Base-by-base conservation (phyloP, 1,140 invertebrate genomes). In the Marisa cornuarietis region DNA sequence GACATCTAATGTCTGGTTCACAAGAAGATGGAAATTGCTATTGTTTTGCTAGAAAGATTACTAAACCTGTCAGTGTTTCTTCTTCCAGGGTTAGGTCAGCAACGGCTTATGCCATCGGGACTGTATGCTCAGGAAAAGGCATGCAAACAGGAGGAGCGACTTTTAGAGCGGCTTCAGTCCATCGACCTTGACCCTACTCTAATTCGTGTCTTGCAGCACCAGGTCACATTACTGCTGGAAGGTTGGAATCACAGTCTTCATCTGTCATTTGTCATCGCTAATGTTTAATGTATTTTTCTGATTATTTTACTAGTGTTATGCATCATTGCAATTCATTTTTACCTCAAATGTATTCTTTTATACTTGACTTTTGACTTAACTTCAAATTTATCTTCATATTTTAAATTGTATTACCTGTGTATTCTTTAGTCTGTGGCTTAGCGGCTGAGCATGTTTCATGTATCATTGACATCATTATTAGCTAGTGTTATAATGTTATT, bases 111-210 rank as follows among this genome's bases (percentile, higher is more conserved):
- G 93, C 95, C 95, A 2, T 92, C 93, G 51, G 95, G 95, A 18
- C 89, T 95, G 7, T 96, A 96, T 90, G 94, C 95, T 73, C 95
- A 96, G 90, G 94, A 95, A 83, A 95, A 95, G 86, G 93, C 93
- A 0, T 94, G 93, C 83, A 94, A 94, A 83, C 94, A 96, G 90
- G 95, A 96, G 91, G 95, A 96, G 85, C 92, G 94, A 65, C 91
- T 96, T 73, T 95, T 96, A 77, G 92, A 92, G 22, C 94, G 94
- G 85, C 91, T 96, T 61, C 94, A 95, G 87, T 94, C 95, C 82
- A 93, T 96, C 79, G 94, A 95, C 84, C 91, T 95, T 79, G 95
- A 96, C 90, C 92, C 94, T 71, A 93, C 93, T 72, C 87, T 95
- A 22, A 92, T 94, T 8, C 92, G 87, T n/a, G 91, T 93, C 26